A percentile compares a stretch with the other conserved stretches of the same genome.
phyloP scores from a whole-genome alignment of 53 echinoderm and acorn worm genomes.

The Holothuria leucospilota region DNA sequence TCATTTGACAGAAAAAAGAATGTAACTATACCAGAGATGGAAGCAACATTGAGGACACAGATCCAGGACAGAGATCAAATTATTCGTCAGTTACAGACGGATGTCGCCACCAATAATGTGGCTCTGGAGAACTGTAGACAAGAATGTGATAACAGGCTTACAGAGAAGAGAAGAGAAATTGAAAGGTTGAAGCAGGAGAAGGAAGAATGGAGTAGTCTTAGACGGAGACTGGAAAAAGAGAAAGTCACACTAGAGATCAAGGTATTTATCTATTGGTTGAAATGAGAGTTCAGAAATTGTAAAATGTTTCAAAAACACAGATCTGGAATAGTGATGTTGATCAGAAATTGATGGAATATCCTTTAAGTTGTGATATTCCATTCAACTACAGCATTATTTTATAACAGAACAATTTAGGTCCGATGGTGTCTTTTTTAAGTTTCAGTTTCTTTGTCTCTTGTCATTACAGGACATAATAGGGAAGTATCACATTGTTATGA shows the following conservation, averaged over 20 bases:
- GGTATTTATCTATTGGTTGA: conserved; percentile 15
- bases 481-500: too few relatives aligned
- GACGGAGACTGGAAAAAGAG: conserved; percentile 82
- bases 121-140: conserved; percentile 73
- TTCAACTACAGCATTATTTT: too few relatives aligned
- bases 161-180: conserved; percentile 79
- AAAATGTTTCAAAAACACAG: not conserved
- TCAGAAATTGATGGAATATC: too few relatives aligned
- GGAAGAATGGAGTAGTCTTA: conserved; percentile 69
- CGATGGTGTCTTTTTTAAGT: too few relatives aligned
- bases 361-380: too few relatives aligned
- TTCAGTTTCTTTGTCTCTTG: too few relatives aligned
- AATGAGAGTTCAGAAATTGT: not conserved
- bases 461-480: too few relatives aligned
- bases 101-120: conserved; percentile 83
- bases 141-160: conserved; percentile 71
- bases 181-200: conserved; percentile 68
- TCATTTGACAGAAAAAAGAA: conserved; percentile 61
- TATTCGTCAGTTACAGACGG: conserved; percentile 85
- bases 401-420: too few relatives aligned
- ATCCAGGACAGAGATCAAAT: conserved; percentile 79
- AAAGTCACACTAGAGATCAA: conserved; percentile 84
- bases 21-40: conserved; percentile 70
- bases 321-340: too few relatives aligned
- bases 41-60: conserved; percentile 70